Evolutionary conservation across 2,113 vertebrate species (phyloP).

Genomic region (Pristiophorus japonicus): DNA sequence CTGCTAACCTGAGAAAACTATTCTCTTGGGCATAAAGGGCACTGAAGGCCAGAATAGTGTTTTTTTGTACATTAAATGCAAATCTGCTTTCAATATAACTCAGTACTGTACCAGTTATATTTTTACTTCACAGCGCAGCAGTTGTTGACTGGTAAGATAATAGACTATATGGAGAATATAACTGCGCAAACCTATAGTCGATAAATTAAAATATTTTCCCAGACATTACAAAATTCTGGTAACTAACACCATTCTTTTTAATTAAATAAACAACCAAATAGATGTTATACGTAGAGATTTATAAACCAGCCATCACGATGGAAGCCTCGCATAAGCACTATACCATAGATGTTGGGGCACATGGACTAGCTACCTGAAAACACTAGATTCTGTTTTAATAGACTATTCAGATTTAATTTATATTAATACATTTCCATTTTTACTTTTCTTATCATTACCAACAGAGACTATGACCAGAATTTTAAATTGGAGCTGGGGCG

Average conservation of each 20-base stretch:
- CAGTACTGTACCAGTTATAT: background rate
- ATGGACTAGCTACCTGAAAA: too few species aligned
- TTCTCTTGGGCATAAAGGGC: background rate
- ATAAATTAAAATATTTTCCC: background rate
- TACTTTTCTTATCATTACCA: too few species aligned
- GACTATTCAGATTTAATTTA: too few species aligned
- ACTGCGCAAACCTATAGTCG: background rate
- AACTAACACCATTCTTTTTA: background rate
- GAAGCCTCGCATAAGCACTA: too few species aligned
- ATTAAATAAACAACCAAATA: background rate
- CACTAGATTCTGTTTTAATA: too few species aligned
- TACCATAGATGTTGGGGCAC: too few species aligned
- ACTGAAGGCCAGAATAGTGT: background rate
- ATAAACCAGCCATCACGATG: too few species aligned
- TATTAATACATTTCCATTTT: too few species aligned
- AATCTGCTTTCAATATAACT: background rate
- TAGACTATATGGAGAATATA: background rate
- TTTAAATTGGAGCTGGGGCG: too few species aligned
- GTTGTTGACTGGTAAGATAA: background rate
- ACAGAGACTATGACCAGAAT: too few species aligned
- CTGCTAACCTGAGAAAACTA: background rate
- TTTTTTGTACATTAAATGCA: background rate
- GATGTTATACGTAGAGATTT: background rate
- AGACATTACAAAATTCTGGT: background rate
- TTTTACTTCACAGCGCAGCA: background rate